A percentile compares a stretch with the other conserved stretches of the same genome.
Conservation (phyloP, 2,797 vertebrate species). For the Chaetophractus vellerosus region DNA sequence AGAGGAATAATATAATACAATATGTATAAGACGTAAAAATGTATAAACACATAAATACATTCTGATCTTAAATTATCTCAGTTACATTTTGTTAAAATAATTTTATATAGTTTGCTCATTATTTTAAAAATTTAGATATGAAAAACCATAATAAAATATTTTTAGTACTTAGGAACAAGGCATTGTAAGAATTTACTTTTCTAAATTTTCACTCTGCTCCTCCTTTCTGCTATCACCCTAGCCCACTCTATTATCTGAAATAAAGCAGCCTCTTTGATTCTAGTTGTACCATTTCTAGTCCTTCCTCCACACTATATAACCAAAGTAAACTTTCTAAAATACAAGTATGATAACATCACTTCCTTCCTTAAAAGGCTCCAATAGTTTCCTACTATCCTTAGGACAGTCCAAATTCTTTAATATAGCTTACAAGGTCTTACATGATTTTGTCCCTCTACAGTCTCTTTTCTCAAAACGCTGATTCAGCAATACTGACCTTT, state of each 20-base stretch:
- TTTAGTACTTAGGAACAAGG: conserved; percentile 29
- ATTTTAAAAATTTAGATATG: background rate
- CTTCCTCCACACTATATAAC: background rate
- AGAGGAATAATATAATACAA: conserved; percentile 11
- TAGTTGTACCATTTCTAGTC: background rate
- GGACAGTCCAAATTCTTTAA: background rate
- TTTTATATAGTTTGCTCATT: too few species aligned
- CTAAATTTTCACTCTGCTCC: background rate
- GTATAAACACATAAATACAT: background rate
- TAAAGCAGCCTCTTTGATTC: background rate
- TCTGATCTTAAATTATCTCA: background rate
- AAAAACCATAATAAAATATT: conserved; percentile 49
- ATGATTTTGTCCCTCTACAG: background rate
- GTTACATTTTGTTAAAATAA: too few species aligned
- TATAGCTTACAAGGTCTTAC: background rate
- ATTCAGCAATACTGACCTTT: background rate
- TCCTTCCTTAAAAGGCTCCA: background rate
- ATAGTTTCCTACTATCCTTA: background rate
- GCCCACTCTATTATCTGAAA: background rate
- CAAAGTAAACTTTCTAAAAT: conserved; percentile 38
- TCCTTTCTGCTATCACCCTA: background rate
- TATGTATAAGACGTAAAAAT: too few species aligned
- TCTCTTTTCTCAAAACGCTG: background rate
- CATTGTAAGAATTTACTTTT: background rate
- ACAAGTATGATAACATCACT: background rate